phyloP scores from a whole-genome alignment of 2,888 invertebrate species.

The Polyommatus iphigenia region DNA sequence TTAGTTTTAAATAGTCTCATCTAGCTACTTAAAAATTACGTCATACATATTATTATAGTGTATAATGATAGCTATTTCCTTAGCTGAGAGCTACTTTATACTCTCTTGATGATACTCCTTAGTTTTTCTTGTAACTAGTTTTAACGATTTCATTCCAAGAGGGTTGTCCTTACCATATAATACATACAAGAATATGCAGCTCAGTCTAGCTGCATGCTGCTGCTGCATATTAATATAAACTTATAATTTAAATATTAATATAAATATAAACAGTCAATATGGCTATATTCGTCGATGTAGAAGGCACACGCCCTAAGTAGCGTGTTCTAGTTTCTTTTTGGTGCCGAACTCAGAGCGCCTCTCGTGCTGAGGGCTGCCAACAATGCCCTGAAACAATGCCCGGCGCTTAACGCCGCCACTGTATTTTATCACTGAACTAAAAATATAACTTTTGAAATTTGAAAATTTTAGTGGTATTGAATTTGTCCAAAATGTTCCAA shows the following conservation, averaged over 20 bases:
- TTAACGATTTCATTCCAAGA: too few species aligned
- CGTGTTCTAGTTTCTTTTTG: constrained; percentile 2
- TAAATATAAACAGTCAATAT: neutral
- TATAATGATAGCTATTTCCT: too few species aligned
- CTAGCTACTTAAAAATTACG: neutral
- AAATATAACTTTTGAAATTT: neutral
- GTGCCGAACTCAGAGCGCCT: neutral
- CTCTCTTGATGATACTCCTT: too few species aligned
- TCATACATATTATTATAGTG: too few species aligned
- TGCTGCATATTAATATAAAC: too few species aligned
- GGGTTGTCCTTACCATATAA: too few species aligned
- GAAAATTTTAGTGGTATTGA: neutral
- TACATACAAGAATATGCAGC: too few species aligned
- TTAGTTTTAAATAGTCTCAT: neutral
- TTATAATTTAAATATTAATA: too few species aligned
- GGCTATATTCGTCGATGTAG: neutral
- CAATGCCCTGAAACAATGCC: constrained; percentile 12
- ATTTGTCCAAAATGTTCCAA: neutral
- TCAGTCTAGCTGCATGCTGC: too few species aligned
- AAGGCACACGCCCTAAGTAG: neutral
- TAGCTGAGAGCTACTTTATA: too few species aligned
- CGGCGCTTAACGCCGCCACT: neutral
- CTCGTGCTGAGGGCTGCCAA: neutral
- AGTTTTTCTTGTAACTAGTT: too few species aligned
- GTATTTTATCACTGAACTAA: neutral